These are phyloP conservation scores for Eclectus roratus DNA, from an alignment of 2,113 vertebrate genomes.

Conservation along the genomic window DNA sequence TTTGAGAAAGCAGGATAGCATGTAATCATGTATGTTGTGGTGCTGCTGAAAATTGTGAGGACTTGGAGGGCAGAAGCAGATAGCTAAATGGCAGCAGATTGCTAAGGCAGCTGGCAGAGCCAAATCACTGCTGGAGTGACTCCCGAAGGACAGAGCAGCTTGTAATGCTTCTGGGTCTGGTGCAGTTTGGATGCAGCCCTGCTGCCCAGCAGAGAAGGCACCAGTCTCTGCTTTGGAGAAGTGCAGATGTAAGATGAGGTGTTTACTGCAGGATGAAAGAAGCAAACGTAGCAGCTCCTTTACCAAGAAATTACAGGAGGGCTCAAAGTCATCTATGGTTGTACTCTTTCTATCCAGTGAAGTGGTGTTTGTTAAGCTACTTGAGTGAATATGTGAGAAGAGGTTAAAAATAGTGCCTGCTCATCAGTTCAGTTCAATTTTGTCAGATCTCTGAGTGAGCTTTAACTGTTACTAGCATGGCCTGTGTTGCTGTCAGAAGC, in stretches of 20 bases:
- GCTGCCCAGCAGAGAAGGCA: background rate
- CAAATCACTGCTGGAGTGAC: background rate
- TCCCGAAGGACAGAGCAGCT: background rate
- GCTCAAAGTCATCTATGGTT: background rate
- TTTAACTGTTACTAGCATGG: background rate
- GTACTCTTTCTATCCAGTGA: background rate
- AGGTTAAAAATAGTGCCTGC: background rate
- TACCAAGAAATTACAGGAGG: background rate
- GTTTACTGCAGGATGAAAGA: background rate
- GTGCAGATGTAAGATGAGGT: background rate
- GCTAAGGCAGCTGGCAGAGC: background rate
- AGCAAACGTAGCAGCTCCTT: background rate
- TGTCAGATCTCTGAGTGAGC: background rate
- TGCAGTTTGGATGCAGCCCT: background rate
- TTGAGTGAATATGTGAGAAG: background rate
- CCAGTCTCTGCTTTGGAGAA: background rate
- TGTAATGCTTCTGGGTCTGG: background rate
- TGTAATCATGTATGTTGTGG: background rate
- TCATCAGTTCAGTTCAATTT: background rate
- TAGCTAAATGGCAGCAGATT: background rate
- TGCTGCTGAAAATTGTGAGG: background rate
- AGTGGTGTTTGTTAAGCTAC: background rate
- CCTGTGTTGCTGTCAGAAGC: background rate
- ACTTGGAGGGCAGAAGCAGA: background rate
- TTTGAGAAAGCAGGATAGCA: background rate